Evolutionary conservation across 2,888 invertebrate genomes (phyloP), one percentile per base, ranked within the genome.

Genomic region (Elmis aenea): DNA sequence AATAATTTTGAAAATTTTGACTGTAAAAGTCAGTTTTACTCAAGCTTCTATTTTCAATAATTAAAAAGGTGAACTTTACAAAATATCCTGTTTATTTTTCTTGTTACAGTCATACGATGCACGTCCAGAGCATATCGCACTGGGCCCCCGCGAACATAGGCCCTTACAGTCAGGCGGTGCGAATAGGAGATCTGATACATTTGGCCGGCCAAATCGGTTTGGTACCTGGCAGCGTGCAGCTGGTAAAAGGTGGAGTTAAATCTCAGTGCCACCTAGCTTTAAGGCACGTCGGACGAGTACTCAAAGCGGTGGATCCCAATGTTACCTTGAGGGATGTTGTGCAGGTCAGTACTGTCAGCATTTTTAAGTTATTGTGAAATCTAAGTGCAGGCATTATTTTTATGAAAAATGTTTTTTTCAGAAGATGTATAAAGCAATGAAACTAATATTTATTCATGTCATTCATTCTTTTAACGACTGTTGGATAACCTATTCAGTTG

Each of bases 141-240:
- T 95, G 95, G 95, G 93, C 94, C n/a, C 94, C 95, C 1, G 93
- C 94, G 41, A 94, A 92, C 64, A 94, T 95, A 54, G 95, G 94
- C 26, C 94, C 95, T 3, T 95, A 95, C 64, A 94, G 94, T 62
- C 95, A 95, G 71, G 87, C 89, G 2, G 79, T 88, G 41, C 80
- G 83, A 74, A 89, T 91, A 28, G 86, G 85, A 36, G 84, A 87
- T 56, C 80, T 87, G 48, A 83, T 91, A 41, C 83, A 85, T 59
- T 81, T 93, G 29, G 90, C 94, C 51, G 94, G 94, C 1, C 93
- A 93, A 73, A 93, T 95, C 52, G 91, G 88, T 8, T 71, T 95
- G 48, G 82, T 92, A 47, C 93, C 89, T 38, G 86, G 86, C 14
- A 83, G 77, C 51, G 78, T 89, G 80, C 70, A 74, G 52, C 68